Evolutionary conservation across 2,888 invertebrate genomes (phyloP).

Genomic region (Proisotoma minuta): DNA sequence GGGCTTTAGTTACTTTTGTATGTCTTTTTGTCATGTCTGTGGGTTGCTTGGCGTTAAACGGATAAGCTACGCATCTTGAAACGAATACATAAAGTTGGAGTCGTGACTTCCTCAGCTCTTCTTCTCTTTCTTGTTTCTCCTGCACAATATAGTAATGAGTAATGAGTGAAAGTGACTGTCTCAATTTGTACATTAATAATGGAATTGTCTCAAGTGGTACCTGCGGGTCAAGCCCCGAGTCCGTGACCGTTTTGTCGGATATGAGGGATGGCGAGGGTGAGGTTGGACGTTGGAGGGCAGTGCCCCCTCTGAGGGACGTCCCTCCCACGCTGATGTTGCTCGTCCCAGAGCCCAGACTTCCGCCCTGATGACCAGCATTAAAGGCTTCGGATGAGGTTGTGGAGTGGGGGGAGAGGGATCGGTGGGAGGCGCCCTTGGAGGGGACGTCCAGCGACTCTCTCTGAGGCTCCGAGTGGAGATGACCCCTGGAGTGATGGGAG

Average conservation of each 20-base stretch:
- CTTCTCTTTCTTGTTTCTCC: conserved; percentile 91
- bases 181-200: too few relatives aligned
- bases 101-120: conserved; percentile 89
- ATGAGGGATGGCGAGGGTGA: conserved; percentile 89
- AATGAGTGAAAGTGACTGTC: too few relatives aligned
- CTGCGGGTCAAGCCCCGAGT: conserved; percentile 51
- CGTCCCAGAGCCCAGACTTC: conserved; percentile 53
- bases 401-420: conserved; percentile 39
- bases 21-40: conserved; percentile 96
- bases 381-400: conserved; percentile 41
- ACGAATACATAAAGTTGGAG: conserved; percentile 98
- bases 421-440: conserved; percentile 26
- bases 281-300: conserved; percentile 69
- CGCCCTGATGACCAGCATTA: conserved; percentile 36
- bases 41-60: conserved; percentile 98
- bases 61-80: conserved; percentile 94
- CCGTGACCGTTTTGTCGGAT: conserved; percentile 80
- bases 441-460: conserved; percentile 40
- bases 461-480: conserved; percentile 32
- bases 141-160: too few relatives aligned
- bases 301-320: conserved; percentile 56
- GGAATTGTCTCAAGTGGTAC: conserved; percentile 15
- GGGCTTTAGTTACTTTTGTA: conserved; percentile 92
- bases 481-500: conserved; percentile 18
- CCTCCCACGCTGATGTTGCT: conserved; percentile 60